Conservation (phyloP, 2,113 vertebrate genomes). For the Raja brachyura region DNA sequence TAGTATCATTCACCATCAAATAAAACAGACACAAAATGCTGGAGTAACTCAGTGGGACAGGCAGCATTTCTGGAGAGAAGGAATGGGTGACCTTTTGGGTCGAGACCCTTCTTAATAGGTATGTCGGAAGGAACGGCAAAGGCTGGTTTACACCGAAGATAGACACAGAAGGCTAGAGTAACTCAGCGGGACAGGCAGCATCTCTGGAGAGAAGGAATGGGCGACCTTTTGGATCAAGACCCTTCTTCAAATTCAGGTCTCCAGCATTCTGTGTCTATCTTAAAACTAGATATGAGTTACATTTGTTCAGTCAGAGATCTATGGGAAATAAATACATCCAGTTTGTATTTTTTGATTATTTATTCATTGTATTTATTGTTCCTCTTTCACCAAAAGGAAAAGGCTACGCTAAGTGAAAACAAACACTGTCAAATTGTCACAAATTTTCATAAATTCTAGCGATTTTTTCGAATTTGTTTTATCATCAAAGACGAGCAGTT, state of each 20-base stretch:
- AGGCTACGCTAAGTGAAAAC: background rate
- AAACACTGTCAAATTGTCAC: background rate
- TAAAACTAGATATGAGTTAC: background rate
- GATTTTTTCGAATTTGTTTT: background rate
- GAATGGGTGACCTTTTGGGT: too few species aligned
- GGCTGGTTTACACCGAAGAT: too few species aligned
- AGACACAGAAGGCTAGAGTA: too few species aligned
- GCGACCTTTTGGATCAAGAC: too few species aligned
- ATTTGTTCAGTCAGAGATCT: background rate
- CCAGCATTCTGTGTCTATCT: too few species aligned
- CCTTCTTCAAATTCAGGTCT: too few species aligned
- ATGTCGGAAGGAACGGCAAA: too few species aligned
- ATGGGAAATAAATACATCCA: background rate
- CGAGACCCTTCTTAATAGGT: too few species aligned
- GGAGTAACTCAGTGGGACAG: too few species aligned
- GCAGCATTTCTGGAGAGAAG: too few species aligned
- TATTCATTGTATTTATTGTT: background rate
- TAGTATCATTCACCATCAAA: background rate
- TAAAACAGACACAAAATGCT: background rate
- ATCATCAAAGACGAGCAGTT: background rate
- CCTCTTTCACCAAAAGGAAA: background rate
- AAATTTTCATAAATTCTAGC: background rate
- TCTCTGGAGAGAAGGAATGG: too few species aligned
- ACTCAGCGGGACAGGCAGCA: too few species aligned
- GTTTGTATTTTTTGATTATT: background rate